Base-by-base conservation (phyloP, 2,888 invertebrate genomes). In the Pyrochroa serraticornis region DNA sequence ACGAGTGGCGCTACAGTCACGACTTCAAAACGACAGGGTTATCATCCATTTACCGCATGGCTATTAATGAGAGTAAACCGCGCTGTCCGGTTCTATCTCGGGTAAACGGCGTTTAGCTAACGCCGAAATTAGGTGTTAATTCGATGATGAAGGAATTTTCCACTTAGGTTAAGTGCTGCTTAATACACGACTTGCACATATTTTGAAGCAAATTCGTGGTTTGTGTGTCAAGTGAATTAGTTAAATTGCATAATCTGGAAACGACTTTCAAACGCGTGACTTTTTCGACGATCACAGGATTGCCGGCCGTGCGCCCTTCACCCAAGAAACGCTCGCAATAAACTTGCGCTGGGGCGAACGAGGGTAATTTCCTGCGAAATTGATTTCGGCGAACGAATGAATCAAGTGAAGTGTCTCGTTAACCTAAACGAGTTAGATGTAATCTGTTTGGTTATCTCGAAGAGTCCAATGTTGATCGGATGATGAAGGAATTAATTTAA, bases 141-240 rank as follows among this genome's bases (percentile, higher is more conserved):
- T 53, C 38, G 52, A 53, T 45, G 49, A 50, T 41, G 44, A 31
- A 44, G 30, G 33, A 45, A 45, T 39, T 45, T 45, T 9, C 39
- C 39, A 53, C 45, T 53, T 53, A 53, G 45, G 33, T 13, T 44
- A 36, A 42, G 42, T 42, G 39, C 31, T 33, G 45, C 39, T 22
- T 36, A 53, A 31, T 32, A 9, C 10, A 6, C 9, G 36, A 35
- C 36, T 35, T 35, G 36, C 10, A 35, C n/a, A 53, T 30, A 31
- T 8, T 13, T 43, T 31, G 32, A 13, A 43, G 13, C 33, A 31
- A 31, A 5, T 31, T 52, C 22, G 6, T 36, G 36, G 43, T 52
- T 44, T 36, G 6, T 45, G 32, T 45, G 52, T 53, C 45, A 45
- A 12, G 13, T 31, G 31, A 39, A 39, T 41, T 35, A 33, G 35